Evolutionary conservation across 2,888 invertebrate genomes (phyloP).

Genomic region (Andrena trimmerana): DNA sequence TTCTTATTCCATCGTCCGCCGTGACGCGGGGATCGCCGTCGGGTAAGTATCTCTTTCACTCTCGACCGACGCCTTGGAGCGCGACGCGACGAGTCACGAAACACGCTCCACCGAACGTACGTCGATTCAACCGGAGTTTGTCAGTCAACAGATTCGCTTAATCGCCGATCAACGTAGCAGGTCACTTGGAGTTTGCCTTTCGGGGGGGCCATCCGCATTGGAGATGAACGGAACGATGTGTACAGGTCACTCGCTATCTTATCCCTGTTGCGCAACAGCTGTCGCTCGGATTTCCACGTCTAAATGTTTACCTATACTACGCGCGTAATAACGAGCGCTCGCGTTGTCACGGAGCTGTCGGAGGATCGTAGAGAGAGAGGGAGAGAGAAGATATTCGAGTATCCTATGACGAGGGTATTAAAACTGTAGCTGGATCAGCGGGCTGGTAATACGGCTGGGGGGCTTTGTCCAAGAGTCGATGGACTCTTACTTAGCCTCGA

Average conservation of each 20-base stretch:
- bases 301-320: constrained; percentile 11
- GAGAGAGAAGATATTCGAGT: constrained; percentile 15
- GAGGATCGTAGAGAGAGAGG: constrained; percentile 11
- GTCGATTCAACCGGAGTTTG: constrained; percentile 2
- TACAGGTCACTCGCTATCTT: not conserved
- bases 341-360: not conserved
- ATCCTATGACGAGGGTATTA: constrained; percentile 56
- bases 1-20: not conserved
- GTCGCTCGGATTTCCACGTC: not conserved
- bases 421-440: constrained; percentile 61
- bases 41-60: constrained; percentile 23
- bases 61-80: constrained; percentile 9
- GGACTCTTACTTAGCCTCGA: constrained; percentile 73
- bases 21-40: not conserved
- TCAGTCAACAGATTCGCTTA: not conserved
- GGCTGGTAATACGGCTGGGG: constrained; percentile 58
- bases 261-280: constrained; percentile 1
- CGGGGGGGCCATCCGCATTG: not conserved
- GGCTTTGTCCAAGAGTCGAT: constrained; percentile 74
- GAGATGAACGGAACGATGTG: not conserved
- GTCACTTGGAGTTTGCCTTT: not conserved
- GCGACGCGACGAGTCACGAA: constrained; percentile 17
- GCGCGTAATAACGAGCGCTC: constrained; percentile 7
- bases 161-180: too few relatives aligned
- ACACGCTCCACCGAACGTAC: not conserved